These are phyloP conservation scores for Cygnus olor DNA, from an alignment of 2,797 vertebrate genomes.

Conservation along the genomic window DNA sequence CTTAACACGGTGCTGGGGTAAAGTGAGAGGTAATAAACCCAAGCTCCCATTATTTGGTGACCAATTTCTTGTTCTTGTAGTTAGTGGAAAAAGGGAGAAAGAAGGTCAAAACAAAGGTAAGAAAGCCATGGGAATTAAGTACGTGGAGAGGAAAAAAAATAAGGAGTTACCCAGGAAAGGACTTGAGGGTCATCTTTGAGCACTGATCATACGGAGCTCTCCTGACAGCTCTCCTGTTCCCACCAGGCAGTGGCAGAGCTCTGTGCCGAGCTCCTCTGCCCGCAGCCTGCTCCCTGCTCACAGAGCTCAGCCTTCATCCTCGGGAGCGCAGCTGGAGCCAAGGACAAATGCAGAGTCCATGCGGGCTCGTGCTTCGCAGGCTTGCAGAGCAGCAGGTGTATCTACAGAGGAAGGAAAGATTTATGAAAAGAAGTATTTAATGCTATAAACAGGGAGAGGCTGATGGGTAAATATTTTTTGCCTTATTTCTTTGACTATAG, in stretches of 20 bases:
- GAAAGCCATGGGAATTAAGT: not conserved
- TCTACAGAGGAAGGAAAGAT: not conserved
- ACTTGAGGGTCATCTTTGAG: not conserved
- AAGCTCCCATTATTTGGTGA: not conserved
- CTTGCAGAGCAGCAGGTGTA: not conserved
- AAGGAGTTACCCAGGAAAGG: not conserved
- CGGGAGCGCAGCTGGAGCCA: not conserved
- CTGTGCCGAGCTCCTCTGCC: not conserved
- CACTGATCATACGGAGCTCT: not conserved
- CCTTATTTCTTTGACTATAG: not conserved
- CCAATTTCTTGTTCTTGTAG: not conserved
- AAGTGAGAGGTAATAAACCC: not conserved
- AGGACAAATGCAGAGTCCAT: not conserved
- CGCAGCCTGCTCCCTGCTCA: not conserved
- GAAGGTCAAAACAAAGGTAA: not conserved
- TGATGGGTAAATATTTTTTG: not conserved
- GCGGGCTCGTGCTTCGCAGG: not conserved
- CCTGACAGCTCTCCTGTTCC: not conserved
- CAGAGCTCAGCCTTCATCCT: conserved; percentile 14
- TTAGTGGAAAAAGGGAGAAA: not conserved
- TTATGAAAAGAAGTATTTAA: not conserved
- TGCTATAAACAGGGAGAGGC: not conserved
- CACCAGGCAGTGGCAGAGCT: not conserved
- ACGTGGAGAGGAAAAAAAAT: not conserved
- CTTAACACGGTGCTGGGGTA: not conserved